Conservation (phyloP, 2,113 vertebrate genomes). For the Sylvietta virens region DNA sequence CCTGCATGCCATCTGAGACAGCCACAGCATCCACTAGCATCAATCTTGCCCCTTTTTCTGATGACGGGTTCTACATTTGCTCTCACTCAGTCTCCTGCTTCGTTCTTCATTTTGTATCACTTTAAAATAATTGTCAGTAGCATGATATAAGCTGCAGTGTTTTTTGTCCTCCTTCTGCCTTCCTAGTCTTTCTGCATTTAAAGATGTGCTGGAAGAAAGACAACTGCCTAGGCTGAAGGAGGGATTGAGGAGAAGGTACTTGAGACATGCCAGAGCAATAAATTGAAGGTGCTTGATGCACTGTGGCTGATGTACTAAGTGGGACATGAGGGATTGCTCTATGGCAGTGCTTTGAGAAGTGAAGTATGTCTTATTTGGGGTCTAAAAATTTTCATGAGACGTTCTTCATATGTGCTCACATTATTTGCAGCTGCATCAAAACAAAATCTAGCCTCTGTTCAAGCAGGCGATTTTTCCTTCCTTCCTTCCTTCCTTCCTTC, state of each 20-base stretch:
- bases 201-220: background rate
- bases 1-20: slow-evolving; percentile 43
- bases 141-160: background rate
- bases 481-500: too few species aligned
- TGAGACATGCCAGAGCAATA: background rate
- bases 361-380: background rate
- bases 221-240: background rate
- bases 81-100: slow-evolving; percentile 34
- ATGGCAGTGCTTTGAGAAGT: background rate
- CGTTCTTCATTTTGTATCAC: slow-evolving; percentile 3
- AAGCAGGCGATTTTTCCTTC: background rate
- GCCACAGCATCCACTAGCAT: slow-evolving; percentile 5
- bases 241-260: background rate
- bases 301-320: background rate
- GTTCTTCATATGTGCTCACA: background rate
- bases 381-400: background rate
- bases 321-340: background rate
- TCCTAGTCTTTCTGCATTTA: background rate
- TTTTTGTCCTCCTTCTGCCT: background rate
- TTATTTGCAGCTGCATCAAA: slow-evolving; percentile 33
- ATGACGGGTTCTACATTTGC: slow-evolving; percentile 36
- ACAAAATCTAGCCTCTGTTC: background rate
- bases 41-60: slow-evolving; percentile 23
- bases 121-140: slow-evolving; percentile 3
- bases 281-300: background rate